These are phyloP conservation scores for Sternarchorhynchus goeldii DNA, from an alignment of 2,797 vertebrate species.

Conservation along the genomic window DNA sequence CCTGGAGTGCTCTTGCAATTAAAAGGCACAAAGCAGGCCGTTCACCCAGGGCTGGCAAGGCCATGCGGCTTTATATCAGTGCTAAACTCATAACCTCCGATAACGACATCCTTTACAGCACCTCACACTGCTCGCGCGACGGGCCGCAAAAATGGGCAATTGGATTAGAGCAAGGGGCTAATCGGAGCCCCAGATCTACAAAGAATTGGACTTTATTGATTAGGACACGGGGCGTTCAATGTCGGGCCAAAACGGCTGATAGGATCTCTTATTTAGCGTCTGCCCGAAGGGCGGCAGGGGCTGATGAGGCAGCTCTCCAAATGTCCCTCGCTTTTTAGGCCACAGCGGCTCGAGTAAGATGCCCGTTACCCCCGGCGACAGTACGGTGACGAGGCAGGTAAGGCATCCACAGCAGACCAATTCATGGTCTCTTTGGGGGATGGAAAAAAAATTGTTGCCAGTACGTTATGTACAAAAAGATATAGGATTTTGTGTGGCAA, in stretches of 20 bases:
- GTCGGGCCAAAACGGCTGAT: conserved; percentile 69
- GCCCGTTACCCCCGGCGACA: too few relatives aligned
- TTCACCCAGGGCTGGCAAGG: conserved; percentile 40
- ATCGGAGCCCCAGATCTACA: conserved; percentile 75
- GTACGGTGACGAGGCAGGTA: too few relatives aligned
- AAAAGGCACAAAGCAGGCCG: conserved; percentile 62
- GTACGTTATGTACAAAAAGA: too few relatives aligned
- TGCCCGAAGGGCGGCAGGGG: conserved; percentile 66
- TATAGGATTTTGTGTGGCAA: too few relatives aligned
- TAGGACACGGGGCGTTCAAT: conserved; percentile 73
- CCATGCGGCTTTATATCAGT: conserved; percentile 55
- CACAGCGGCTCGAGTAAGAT: conserved; percentile 21
- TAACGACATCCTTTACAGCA: conserved; percentile 63
- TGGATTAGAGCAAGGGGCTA: conserved; percentile 70
- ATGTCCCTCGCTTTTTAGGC: conserved; percentile 70
- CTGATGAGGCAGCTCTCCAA: conserved; percentile 68
- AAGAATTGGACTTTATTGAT: conserved; percentile 79
- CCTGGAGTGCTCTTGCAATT: conserved; percentile 68
- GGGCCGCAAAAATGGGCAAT: conserved; percentile 70
- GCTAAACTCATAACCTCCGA: conserved; percentile 67
- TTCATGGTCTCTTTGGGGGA: conserved; percentile 21
- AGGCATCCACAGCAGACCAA: neutral
- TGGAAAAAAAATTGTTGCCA: conserved; percentile 12
- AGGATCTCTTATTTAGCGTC: conserved; percentile 81
- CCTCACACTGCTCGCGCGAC: conserved; percentile 66